Conservation (phyloP, 2,888 invertebrate species). For the Epistrophe eligans region DNA sequence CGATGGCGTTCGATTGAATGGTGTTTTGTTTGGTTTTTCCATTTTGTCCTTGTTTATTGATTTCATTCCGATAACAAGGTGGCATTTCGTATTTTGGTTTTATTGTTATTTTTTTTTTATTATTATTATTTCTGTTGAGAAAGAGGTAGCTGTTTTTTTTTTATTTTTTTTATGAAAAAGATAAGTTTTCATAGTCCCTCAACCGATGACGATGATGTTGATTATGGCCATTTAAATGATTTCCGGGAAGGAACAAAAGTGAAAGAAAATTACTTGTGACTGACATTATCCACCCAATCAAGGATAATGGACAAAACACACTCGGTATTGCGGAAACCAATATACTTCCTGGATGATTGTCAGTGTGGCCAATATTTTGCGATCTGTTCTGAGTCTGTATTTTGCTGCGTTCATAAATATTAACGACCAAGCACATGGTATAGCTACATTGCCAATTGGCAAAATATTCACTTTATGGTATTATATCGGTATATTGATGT, state of each 20-base stretch:
- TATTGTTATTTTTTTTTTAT: not conserved
- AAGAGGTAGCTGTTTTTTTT: constrained; percentile 5
- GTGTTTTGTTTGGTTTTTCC: constrained; percentile 50
- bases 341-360: constrained; percentile 60
- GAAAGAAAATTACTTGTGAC: constrained; percentile 52
- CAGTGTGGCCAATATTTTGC: constrained; percentile 40
- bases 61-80: constrained; percentile 43
- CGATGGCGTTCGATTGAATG: constrained; percentile 60
- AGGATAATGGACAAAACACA: constrained; percentile 72
- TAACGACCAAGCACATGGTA: constrained; percentile 67
- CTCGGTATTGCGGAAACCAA: constrained; percentile 71
- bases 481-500: not conserved
- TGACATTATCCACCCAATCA: constrained; percentile 75
- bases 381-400: not conserved
- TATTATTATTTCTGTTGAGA: constrained; percentile 7
- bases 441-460: constrained; percentile 61
- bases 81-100: constrained; percentile 8
- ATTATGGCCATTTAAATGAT: constrained; percentile 70
- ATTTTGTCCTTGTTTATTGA: constrained; percentile 67
- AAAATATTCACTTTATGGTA: constrained; percentile 67
- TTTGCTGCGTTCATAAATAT: constrained; percentile 67
- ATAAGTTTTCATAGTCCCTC: constrained; percentile 17
- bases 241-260: constrained; percentile 47
- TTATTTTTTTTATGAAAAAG: constrained; percentile 17
- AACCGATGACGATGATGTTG: constrained; percentile 24